Conservation (phyloP, 1,140 invertebrate species). For the Drosophila repletoides region DNA sequence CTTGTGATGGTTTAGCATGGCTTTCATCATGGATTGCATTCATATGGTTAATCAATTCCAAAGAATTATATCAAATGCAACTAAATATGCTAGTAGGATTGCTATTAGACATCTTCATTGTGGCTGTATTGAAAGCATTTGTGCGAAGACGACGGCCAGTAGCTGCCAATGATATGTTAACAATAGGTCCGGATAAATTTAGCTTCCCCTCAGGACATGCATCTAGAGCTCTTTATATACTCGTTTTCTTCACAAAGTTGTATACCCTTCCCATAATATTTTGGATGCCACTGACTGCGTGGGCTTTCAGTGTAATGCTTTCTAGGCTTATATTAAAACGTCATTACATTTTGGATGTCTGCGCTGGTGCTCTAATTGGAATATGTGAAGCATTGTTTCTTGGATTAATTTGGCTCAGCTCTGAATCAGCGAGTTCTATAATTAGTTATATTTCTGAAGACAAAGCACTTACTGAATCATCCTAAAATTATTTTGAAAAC, state of each 20-base stretch:
- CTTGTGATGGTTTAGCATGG: constrained; percentile 96
- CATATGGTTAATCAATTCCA: constrained; percentile 85
- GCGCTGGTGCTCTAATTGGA: constrained; percentile 89
- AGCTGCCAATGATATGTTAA: constrained; percentile 86
- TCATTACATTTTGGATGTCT: constrained; percentile 94
- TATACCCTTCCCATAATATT: constrained; percentile 86
- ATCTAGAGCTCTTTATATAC: constrained; percentile 91
- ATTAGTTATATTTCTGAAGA: constrained; percentile 49
- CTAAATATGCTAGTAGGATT: constrained; percentile 93
- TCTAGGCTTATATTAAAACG: constrained; percentile 89
- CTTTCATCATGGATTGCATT: constrained; percentile 88
- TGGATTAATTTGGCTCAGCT: constrained; percentile 87
- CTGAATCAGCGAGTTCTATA: constrained; percentile 33
- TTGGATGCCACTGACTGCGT: constrained; percentile 86
- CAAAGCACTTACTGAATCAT: constrained; percentile 13
- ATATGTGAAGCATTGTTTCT: constrained; percentile 88
- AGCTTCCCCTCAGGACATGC: constrained; percentile 98
- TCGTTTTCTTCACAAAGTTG: constrained; percentile 87
- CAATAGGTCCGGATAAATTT: constrained; percentile 91
- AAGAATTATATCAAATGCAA: constrained; percentile 91
- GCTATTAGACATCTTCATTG: constrained; percentile 91
- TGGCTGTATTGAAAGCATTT: constrained; percentile 92
- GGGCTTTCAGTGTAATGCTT: constrained; percentile 89
- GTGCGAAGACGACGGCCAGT: constrained; percentile 89
- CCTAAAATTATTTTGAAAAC: not conserved